Percentiles rank a stretch among this genome's conserved stretches.
These are phyloP conservation scores for Pterostichus madidus DNA, from an alignment of 2,888 invertebrate genomes.

Conservation along the genomic window DNA sequence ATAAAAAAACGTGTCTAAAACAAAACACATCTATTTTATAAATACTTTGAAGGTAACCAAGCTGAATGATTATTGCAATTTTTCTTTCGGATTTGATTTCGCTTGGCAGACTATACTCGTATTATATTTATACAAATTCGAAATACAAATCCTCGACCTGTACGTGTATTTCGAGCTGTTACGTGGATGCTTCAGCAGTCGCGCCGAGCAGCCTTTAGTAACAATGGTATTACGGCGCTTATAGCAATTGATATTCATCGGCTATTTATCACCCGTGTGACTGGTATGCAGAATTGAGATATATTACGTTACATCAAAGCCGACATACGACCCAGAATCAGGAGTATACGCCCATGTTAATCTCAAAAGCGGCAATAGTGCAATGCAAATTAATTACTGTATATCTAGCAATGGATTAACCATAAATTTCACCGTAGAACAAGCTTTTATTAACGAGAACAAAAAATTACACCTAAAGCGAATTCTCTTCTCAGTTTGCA, in stretches of 20 bases:
- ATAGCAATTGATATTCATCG: slow-evolving; percentile 66
- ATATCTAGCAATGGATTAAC: slow-evolving; percentile 63
- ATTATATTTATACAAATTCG: background rate
- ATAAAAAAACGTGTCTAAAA: background rate
- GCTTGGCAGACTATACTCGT: slow-evolving; percentile 14
- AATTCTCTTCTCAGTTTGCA: no score
- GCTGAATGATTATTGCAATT: slow-evolving; percentile 16
- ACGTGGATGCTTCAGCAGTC: slow-evolving; percentile 4
- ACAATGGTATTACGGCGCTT: slow-evolving; percentile 61
- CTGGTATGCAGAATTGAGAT: slow-evolving; percentile 67
- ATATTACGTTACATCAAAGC: slow-evolving; percentile 67
- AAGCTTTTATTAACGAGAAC: slow-evolving; percentile 12
- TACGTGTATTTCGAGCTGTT: background rate
- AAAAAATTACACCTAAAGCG: background rate
- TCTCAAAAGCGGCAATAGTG: slow-evolving; percentile 66
- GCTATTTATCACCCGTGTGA: slow-evolving; percentile 65
- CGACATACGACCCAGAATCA: slow-evolving; percentile 62
- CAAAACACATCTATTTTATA: no score
- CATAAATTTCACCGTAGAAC: slow-evolving; percentile 58
- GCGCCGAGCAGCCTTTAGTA: slow-evolving; percentile 58
- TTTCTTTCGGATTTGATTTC: slow-evolving; percentile 20
- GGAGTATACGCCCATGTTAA: slow-evolving; percentile 63
- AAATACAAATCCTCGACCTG: slow-evolving; percentile 4
- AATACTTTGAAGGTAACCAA: no score
- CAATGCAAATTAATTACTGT: slow-evolving; percentile 63